Evolutionary conservation across 2,888 invertebrate species (phyloP).

Genomic region (Pasiphila rectangulata): DNA sequence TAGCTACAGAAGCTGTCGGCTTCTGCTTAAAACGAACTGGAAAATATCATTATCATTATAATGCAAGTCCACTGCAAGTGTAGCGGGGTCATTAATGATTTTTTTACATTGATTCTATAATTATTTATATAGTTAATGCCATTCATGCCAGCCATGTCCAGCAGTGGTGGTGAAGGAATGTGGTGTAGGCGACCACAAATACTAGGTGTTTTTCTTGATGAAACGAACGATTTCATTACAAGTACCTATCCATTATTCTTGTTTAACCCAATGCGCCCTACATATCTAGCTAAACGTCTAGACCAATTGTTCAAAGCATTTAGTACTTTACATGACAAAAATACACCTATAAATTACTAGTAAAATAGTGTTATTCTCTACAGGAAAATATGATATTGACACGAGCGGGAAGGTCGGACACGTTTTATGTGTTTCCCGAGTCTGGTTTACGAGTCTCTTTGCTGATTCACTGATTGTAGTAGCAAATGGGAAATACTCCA

Average conservation of each 20-base stretch:
- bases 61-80: too few species aligned
- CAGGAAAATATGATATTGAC: slow-evolving; percentile 30
- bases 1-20: too few species aligned
- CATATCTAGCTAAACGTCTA: neutral
- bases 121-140: too few species aligned
- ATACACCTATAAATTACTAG: slow-evolving; percentile 7
- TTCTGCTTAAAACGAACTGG: too few species aligned
- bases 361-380: slow-evolving; percentile 19
- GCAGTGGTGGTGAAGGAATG: too few species aligned
- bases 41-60: too few species aligned
- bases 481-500: slow-evolving; percentile 11
- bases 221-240: too few species aligned
- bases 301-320: slow-evolving; percentile 2
- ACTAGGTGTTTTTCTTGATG: too few species aligned
- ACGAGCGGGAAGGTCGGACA: slow-evolving; percentile 15
- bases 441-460: slow-evolving; percentile 16
- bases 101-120: too few species aligned
- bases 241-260: neutral
- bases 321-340: slow-evolving; percentile 1
- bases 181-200: too few species aligned
- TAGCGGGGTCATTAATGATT: too few species aligned
- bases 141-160: too few species aligned
- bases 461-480: slow-evolving; percentile 20
- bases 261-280: neutral
- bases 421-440: slow-evolving; percentile 22